These are phyloP conservation scores for Eptesicus fuscus DNA, from an alignment of 2,113 vertebrate species.

Conservation along the genomic window DNA sequence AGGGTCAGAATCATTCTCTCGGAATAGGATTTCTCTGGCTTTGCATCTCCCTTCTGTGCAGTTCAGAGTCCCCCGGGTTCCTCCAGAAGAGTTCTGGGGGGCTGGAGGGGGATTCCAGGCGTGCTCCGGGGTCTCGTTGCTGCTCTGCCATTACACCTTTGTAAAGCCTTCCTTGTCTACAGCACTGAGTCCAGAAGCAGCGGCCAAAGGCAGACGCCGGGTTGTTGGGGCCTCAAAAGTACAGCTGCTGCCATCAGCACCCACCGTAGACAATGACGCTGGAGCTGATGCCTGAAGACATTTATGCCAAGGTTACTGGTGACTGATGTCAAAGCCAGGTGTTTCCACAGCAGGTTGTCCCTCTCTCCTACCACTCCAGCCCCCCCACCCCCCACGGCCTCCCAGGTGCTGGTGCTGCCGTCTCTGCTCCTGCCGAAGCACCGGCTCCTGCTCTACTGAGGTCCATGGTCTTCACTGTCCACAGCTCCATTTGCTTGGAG, in stretches of 20 bases:
- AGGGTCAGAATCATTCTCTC: background rate
- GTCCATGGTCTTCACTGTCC: background rate
- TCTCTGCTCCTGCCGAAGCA: background rate
- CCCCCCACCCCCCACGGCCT: no score
- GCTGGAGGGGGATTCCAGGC: background rate
- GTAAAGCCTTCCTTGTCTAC: background rate
- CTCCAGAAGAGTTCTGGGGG: background rate
- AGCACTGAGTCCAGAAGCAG: background rate
- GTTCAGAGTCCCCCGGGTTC: background rate
- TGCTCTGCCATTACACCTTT: background rate
- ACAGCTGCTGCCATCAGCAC: background rate
- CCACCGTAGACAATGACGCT: background rate
- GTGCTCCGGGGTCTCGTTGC: background rate
- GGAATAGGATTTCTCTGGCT: background rate
- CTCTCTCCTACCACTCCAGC: background rate
- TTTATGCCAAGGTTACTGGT: background rate
- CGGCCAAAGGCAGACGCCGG: background rate
- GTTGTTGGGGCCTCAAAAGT: background rate
- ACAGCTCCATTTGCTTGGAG: background rate
- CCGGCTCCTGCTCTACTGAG: no score
- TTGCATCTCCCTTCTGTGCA: background rate
- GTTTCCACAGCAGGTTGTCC: background rate
- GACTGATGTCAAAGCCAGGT: no score
- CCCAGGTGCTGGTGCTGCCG: no score
- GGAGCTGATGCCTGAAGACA: background rate